phyloP scores from a whole-genome alignment of 1,140 invertebrate genomes.

The Sycophila sp. region DNA sequence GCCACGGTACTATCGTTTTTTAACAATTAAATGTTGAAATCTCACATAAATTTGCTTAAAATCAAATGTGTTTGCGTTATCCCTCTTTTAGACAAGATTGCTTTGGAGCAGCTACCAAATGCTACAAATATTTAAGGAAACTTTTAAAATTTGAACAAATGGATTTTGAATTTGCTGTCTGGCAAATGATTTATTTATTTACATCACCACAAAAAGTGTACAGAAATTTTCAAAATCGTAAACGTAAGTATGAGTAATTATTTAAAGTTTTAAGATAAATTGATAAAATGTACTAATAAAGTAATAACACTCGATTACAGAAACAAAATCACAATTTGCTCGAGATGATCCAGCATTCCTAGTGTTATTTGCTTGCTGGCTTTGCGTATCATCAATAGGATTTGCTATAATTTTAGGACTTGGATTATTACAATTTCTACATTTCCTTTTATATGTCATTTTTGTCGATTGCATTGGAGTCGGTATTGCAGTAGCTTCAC shows the following conservation, averaged over 20 bases:
- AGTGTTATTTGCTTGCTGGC: conserved; percentile 87
- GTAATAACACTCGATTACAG: conserved; percentile 65
- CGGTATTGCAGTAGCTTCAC: conserved; percentile 88
- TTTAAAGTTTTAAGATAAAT: neutral
- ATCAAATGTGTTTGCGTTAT: neutral
- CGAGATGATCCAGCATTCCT: conserved; percentile 99
- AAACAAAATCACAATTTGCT: conserved; percentile 98
- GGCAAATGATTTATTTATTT: conserved; percentile 99
- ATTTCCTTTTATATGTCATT: conserved; percentile 91
- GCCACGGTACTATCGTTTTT: neutral
- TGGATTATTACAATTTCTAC: conserved; percentile 79
- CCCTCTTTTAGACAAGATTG: conserved; percentile 71
- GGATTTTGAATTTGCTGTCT: conserved; percentile 99
- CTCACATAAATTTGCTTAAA: neutral
- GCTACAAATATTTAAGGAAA: conserved; percentile 91
- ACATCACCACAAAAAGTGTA: conserved; percentile 97
- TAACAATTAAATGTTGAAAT: neutral
- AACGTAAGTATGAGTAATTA: conserved; percentile 77
- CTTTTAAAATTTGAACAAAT: conserved; percentile 96
- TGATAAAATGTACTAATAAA: conserved; percentile 10
- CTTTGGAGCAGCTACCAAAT: conserved; percentile 88
- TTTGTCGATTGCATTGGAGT: conserved; percentile 94
- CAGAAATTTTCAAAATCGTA: conserved; percentile 97
- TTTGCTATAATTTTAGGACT: conserved; percentile 87
- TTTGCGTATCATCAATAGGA: conserved; percentile 89